Evolutionary conservation across 2,797 vertebrate species (phyloP).

Genomic region (Enteromius radiatus): DNA sequence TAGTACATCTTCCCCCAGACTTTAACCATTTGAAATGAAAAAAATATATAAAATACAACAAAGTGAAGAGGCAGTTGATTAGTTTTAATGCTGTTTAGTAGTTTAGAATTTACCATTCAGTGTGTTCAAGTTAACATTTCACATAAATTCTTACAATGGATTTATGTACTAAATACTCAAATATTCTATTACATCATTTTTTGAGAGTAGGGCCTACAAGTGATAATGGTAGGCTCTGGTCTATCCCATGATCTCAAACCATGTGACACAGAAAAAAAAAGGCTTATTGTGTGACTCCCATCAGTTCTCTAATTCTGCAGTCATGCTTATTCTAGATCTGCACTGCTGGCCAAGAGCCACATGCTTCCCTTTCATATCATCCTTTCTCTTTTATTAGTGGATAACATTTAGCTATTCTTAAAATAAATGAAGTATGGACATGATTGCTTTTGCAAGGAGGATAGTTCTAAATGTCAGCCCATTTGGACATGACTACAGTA

Average conservation of each 20-base stretch:
- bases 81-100: neutral
- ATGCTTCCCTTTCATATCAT: conserved; percentile 4
- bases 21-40: neutral
- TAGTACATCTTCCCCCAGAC: neutral
- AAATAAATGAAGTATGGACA: neutral
- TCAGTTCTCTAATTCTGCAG: conserved; percentile 1
- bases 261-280: conserved; percentile 64
- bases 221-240: conserved; percentile 58
- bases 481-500: neutral
- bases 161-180: neutral
- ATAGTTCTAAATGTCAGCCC: conserved; percentile 8
- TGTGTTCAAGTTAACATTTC: neutral
- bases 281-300: conserved; percentile 46
- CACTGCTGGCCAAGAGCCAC: neutral
- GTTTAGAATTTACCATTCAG: neutral
- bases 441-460: neutral
- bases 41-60: neutral
- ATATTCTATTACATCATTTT: neutral
- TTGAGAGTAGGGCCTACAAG: conserved; percentile 56
- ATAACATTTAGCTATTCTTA: neutral
- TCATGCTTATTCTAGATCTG: conserved; percentile 31
- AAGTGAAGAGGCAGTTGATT: neutral
- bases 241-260: conserved; percentile 70
- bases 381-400: neutral
- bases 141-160: neutral